Base-by-base conservation (phyloP, 2,113 vertebrate species). In the Zonotrichia leucophrys region DNA sequence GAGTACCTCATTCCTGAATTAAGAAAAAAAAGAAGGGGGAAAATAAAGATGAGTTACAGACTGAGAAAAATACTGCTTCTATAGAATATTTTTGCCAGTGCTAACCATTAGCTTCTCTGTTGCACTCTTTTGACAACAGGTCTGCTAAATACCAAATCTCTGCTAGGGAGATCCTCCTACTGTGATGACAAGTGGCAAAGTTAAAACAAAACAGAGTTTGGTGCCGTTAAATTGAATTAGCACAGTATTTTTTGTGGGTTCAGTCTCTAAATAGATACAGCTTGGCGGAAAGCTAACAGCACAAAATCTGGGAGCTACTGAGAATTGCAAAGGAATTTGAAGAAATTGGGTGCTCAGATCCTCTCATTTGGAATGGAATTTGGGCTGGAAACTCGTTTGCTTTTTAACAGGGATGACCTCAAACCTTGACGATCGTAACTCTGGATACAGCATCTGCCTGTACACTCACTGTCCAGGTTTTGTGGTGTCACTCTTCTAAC, bases 391-490 rank as follows among this genome's bases (percentile, higher is more conserved):
- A 53, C 5, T 31, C 52, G 22, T 47, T 42, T 46, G 12, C 4
- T 35, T 60, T 91, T 79, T 37, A 23, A 14, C 33, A 76, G 5
- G 27, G n/a, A 20, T 25, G n/a, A 35, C 13, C 30, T 75, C 15
- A 22, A 59, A 50, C 19, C 70, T 11, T 30, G 25, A 35, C 15
- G 33, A 16, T 23, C 5, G 1, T 13, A 42, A 37, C 19, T 28
- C 17, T 16, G 63, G 47, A 13, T 2, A 2, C 1, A 10, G 73
- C 47, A 53, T 49, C 74, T 44, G 27, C 31, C 37, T 47, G 31
- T 12, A 4, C 1, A 4, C 11, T 39, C 41, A 1, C 1, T 22
- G 13, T 17, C 50, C 8, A 0, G 4, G 10, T 20, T 28, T 7
- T 28, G 75, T 7, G 23, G 11, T 27, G 39, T 47, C 30, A 12